phyloP scores from a whole-genome alignment of 2,113 vertebrate species.

The zebrafish (Danio rerio) region DNA sequence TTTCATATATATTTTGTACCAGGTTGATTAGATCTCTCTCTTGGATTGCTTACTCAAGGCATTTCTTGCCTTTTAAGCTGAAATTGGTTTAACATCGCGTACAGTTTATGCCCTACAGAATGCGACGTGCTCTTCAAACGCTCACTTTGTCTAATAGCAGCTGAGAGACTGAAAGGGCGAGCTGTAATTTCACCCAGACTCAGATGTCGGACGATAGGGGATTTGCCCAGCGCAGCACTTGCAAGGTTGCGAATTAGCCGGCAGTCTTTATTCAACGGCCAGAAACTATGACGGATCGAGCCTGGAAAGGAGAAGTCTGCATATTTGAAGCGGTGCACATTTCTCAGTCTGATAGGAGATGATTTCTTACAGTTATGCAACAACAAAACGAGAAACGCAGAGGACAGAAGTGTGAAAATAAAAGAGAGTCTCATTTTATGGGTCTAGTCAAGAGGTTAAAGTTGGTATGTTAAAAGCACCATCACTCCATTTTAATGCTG shows the following conservation, averaged over 20 bases:
- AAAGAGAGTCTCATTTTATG: not conserved
- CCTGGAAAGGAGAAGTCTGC: not conserved
- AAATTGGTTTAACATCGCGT: not conserved
- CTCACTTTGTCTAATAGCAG: conserved; percentile 26
- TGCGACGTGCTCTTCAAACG: not conserved
- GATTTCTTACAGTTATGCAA: not conserved
- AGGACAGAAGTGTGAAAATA: not conserved
- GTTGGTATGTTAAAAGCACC: not conserved
- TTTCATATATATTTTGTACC: not conserved
- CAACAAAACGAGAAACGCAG: not conserved
- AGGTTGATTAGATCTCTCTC: not conserved
- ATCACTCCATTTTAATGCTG: not conserved
- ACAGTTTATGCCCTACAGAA: conserved; percentile 12
- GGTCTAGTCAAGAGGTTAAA: not conserved
- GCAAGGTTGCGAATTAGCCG: conserved; percentile 11
- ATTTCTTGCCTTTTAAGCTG: conserved; percentile 10
- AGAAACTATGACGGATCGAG: not conserved
- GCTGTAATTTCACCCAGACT: conserved; percentile 25
- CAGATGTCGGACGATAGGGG: conserved; percentile 25
- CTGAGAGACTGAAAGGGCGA: conserved; percentile 4
- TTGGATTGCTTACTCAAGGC: not conserved
- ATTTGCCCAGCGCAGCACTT: conserved; percentile 9
- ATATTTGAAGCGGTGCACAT: not conserved
- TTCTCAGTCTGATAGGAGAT: not conserved
- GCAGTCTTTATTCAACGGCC: conserved; percentile 10